phyloP scores from a whole-genome alignment of 1,140 invertebrate genomes.

The Drosophila dunni region DNA sequence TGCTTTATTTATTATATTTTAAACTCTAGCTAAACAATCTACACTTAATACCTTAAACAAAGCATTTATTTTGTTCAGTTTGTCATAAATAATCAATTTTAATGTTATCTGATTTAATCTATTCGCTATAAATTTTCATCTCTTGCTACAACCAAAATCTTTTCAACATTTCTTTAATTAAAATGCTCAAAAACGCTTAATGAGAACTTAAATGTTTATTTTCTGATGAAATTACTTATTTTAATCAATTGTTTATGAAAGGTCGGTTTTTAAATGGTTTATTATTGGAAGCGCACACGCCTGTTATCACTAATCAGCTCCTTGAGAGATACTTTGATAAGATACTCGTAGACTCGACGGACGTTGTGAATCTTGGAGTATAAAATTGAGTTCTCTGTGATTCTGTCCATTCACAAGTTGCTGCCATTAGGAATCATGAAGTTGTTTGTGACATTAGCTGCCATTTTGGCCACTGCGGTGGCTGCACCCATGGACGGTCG shows the following conservation, averaged over 20 bases:
- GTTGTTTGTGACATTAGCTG: constrained; percentile 42
- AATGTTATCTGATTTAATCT: no score
- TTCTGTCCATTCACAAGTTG: constrained; percentile 11
- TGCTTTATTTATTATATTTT: no score
- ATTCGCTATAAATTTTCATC: background rate
- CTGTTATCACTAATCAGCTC: constrained; percentile 20
- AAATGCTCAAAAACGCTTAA: background rate
- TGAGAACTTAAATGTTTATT: background rate
- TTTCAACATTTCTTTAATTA: background rate
- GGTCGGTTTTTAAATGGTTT: background rate
- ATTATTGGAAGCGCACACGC: constrained; percentile 9
- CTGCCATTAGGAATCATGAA: constrained; percentile 30
- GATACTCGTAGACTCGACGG: constrained; percentile 11
- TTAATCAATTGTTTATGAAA: constrained; percentile 3
- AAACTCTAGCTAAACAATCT: no score
- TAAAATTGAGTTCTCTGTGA: background rate
- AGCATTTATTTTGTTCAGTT: no score
- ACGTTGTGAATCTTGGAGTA: constrained; percentile 1
- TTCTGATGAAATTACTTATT: background rate
- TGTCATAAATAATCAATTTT: no score
- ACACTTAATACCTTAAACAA: no score
- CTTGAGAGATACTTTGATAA: constrained; percentile 31
- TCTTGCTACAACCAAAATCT: background rate
- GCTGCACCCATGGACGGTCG: constrained; percentile 56
- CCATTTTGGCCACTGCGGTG: constrained; percentile 35